Conservation (phyloP, 2,113 vertebrate genomes). For the Centropristis striata region DNA sequence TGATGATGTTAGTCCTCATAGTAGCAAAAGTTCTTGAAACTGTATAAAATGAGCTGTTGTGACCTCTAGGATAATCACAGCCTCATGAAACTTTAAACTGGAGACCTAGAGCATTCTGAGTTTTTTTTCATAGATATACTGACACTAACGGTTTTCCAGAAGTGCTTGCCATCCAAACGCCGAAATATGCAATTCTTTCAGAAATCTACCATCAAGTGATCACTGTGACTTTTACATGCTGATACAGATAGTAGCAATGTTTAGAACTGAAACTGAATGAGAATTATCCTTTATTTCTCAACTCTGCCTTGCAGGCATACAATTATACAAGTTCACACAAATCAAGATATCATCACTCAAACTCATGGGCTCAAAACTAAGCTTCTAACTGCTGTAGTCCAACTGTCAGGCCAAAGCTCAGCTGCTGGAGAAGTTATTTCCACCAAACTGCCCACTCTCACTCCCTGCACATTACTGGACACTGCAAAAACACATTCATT, state of each 20-base stretch:
- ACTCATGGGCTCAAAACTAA: constrained; percentile 20
- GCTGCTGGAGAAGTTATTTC: constrained; percentile 27
- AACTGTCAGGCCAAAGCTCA: constrained; percentile 23
- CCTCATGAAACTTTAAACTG: too few species aligned
- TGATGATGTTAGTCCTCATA: too few species aligned
- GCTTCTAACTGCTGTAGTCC: constrained; percentile 17
- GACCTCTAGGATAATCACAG: too few species aligned
- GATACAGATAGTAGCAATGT: neutral
- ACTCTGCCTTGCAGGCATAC: neutral
- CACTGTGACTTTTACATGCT: neutral
- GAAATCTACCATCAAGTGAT: neutral
- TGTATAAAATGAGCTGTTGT: too few species aligned
- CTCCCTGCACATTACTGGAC: neutral
- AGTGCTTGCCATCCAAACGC: too few species aligned
- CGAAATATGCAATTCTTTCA: too few species aligned
- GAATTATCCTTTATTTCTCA: neutral
- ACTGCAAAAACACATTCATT: constrained; percentile 20
- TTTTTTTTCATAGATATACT: too few species aligned
- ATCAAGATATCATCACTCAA: constrained; percentile 16
- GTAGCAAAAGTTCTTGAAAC: too few species aligned
- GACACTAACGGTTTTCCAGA: too few species aligned
- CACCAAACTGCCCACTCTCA: constrained; percentile 14
- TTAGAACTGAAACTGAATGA: neutral
- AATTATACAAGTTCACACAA: neutral
- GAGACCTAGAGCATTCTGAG: too few species aligned